These are phyloP conservation scores for Autographa gamma DNA, from an alignment of 2,888 invertebrate species.

Conservation along the genomic window DNA sequence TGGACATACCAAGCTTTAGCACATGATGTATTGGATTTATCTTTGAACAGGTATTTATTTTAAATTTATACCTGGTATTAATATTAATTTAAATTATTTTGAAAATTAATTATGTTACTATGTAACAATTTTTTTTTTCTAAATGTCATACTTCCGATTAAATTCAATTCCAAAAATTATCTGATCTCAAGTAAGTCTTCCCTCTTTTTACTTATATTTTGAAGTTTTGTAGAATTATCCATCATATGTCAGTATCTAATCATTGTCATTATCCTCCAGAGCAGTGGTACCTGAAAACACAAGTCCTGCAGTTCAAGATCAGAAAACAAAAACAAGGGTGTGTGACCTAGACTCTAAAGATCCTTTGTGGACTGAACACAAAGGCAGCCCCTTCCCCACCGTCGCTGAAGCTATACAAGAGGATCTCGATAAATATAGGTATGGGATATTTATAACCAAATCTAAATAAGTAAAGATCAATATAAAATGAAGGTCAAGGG, in stretches of 20 bases:
- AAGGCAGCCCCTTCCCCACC: constrained; percentile 97
- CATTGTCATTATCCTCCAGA: constrained; percentile 65
- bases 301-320: constrained; percentile 87
- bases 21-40: constrained; percentile 98
- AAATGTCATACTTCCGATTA: too few species aligned
- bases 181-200: too few species aligned
- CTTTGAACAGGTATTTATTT: constrained; percentile 92
- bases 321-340: constrained; percentile 93
- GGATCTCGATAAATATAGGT: constrained; percentile 97
- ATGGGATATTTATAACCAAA: constrained; percentile 12
- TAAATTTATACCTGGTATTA: too few species aligned
- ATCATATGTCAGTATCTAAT: too few species aligned
- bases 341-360: constrained; percentile 97
- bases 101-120: too few species aligned
- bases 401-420: constrained; percentile 99
- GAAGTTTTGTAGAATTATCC: too few species aligned
- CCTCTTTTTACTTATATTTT: too few species aligned
- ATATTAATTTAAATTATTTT: too few species aligned
- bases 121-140: too few species aligned
- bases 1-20: constrained; percentile 99
- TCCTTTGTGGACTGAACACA: constrained; percentile 97
- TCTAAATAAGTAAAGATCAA: too few species aligned
- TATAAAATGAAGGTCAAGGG: too few species aligned
- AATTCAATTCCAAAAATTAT: too few species aligned
- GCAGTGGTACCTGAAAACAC: constrained; percentile 81